Evolutionary conservation across 2,888 invertebrate genomes (phyloP), one percentile per base, ranked within the genome.

Genomic region (Prionchulus punctatus): DNA sequence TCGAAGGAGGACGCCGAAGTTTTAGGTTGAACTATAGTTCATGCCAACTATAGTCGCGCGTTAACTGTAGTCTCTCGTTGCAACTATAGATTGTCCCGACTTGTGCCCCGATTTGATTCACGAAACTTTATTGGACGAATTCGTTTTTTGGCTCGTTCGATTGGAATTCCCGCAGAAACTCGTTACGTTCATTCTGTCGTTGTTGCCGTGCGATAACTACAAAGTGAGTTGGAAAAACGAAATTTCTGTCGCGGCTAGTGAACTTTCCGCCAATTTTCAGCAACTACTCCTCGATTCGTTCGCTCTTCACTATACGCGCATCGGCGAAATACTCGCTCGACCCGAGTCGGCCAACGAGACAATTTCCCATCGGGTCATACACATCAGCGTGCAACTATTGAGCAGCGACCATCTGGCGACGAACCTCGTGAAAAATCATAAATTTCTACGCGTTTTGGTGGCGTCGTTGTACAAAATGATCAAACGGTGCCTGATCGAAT

Each of bases 71-170:
- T 12, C 12, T 18, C 18, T 36, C 36, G 36, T 36, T 51, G 27
- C 31, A 21, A 25, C 18, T 51, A 51, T 51, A 72, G 78, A 86
- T 72, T 80, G 85, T 66, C 82, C 84, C 1, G 84, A 86, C 2
- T 30, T 60, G 12, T 53, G 57, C 21, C 36, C 48, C 3, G 80
- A 82, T 30, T 76, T 90, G 43, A 79, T 81, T 31, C 89, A 91
- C 73, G 81, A 80, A 64, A 88, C 86, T 0, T 80, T 91, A 61
- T 77, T 91, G 25, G 92, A 94, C 72, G 96, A 96, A 76, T 80
- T 96, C 62, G 86, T 94, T 64, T 94, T 96, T 77, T 96, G 96
- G 94, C 90, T 89, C 26, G 89, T 94, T 59, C 87, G 87, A 71
- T 90, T 86, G 73, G 91, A 94, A 74, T 96, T 94, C 76, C 94